Base-by-base conservation (phyloP, 2,113 vertebrate species). In the Piaya cayana region DNA sequence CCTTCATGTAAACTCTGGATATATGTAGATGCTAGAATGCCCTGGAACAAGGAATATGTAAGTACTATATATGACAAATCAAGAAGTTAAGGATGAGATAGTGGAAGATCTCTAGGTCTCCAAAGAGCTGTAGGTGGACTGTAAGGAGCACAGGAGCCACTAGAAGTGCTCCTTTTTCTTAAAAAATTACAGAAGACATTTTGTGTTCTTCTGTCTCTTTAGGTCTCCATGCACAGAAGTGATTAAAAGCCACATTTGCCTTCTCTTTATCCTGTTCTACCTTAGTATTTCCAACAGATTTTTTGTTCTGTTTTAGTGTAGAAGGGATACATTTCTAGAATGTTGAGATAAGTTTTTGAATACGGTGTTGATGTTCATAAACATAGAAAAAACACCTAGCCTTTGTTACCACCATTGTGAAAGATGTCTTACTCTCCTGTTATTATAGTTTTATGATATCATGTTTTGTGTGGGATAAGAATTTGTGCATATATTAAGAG, bases 391-490 rank as follows among this genome's bases (percentile, higher is more conserved):
- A 37, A 13, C 64, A 90, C 60, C 43, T 30, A 19, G 52, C 64
- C 36, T 92, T 84, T 95, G 64, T 84, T 95, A 53, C 68, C 84
- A 96, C 60, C 55, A n/a, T 86, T 95, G 43, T 96, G 77, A 95
- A 95, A 93, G 81, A 96, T 95, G n/a, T 74, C 74, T 80, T 36
- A 81, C 50, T 93, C 80, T 70, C 78, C 86, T 80, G 65, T 95
- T 89, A 96, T 95, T 88, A 95, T 93, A 88, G 82, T 95, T 96
- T 92, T 94, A 85, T 91, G 94, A 93, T 83, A 95, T 70, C 91
- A 81, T 95, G 91, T 68, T 95, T 96, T 93, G 69, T 87, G 86
- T 69, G 65, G 80, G 70, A 85, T 82, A 88, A 88, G 80, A 87
- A 34, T 94, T 97, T 90, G 63, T 32, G 42, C 82, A 92, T 97